Evolutionary conservation across 2,797 vertebrate species (phyloP).

Genomic region (Lindbergichthys nudifrons): DNA sequence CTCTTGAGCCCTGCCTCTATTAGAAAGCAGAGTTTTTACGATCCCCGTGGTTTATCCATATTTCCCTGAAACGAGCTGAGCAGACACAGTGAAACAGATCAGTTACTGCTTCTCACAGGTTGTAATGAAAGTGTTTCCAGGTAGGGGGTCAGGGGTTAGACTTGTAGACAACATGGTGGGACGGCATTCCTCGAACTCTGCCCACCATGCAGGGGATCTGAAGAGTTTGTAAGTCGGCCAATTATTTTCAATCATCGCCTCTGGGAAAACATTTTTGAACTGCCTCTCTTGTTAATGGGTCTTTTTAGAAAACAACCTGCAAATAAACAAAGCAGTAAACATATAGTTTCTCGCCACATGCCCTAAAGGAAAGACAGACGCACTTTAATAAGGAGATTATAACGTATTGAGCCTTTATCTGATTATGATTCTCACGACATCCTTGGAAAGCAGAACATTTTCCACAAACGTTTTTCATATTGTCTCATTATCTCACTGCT

Average conservation of each 20-base stretch:
- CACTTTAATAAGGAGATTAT: slow-evolving; percentile 15
- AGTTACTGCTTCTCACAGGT: slow-evolving; percentile 17
- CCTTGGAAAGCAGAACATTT: slow-evolving; percentile 41
- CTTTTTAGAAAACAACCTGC: slow-evolving; percentile 13
- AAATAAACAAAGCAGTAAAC: slow-evolving; percentile 7
- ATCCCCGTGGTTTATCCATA: slow-evolving; percentile 26
- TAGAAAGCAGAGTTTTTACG: slow-evolving; percentile 36
- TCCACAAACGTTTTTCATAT: slow-evolving; percentile 49
- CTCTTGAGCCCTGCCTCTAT: not conserved
- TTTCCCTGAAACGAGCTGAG: slow-evolving; percentile 48
- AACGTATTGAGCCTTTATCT: slow-evolving; percentile 16
- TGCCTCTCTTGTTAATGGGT: slow-evolving; percentile 10
- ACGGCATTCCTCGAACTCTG: slow-evolving; percentile 48
- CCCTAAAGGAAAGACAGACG: slow-evolving; percentile 21
- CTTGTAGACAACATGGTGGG: slow-evolving; percentile 33
- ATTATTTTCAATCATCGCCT: slow-evolving; percentile 26
- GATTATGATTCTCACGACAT: slow-evolving; percentile 46
- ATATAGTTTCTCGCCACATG: not conserved
- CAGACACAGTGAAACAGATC: slow-evolving; percentile 36
- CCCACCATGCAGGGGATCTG: slow-evolving; percentile 9
- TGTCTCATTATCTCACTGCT: slow-evolving; percentile 42
- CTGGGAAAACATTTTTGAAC: not conserved
- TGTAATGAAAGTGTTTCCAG: slow-evolving; percentile 50
- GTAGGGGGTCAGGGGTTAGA: slow-evolving; percentile 41
- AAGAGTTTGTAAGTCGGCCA: slow-evolving; percentile 12